phyloP scores from a whole-genome alignment of 2,888 invertebrate species.

The Halocaridina rubra region DNA sequence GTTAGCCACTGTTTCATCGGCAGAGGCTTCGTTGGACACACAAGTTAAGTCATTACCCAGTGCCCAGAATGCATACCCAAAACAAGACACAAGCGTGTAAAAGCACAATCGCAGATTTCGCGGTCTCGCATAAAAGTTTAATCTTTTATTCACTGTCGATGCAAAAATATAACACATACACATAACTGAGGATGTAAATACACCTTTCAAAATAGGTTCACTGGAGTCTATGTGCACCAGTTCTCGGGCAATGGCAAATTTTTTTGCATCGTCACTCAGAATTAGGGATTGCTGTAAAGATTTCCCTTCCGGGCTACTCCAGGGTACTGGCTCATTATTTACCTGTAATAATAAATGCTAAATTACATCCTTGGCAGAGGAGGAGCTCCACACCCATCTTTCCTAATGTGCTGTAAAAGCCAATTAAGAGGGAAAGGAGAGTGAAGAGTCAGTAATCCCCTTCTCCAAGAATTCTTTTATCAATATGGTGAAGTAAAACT shows the following conservation, averaged over 20 bases:
- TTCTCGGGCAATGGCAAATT: conserved; percentile 41
- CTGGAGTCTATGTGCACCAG: not conserved
- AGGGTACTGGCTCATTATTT: conserved; percentile 22
- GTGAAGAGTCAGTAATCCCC: too few relatives aligned
- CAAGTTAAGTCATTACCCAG: conserved; percentile 16
- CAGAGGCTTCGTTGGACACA: not conserved
- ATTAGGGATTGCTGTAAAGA: conserved; percentile 11
- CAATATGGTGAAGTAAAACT: too few relatives aligned
- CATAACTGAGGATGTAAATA: not conserved
- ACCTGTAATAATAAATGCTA: not conserved
- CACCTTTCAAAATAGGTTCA: not conserved
- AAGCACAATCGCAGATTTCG: not conserved
- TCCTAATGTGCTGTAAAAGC: not conserved
- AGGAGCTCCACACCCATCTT: not conserved
- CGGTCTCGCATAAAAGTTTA: conserved; percentile 2
- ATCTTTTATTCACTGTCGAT: not conserved
- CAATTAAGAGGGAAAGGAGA: not conserved
- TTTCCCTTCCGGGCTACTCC: conserved; percentile 16
- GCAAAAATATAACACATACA: not conserved
- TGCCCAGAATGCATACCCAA: not conserved
- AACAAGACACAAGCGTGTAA: not conserved
- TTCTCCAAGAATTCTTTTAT: too few relatives aligned
- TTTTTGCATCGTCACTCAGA: conserved; percentile 38
- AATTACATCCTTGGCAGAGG: not conserved
- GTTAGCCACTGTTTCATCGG: conserved; percentile 21